phyloP scores from a whole-genome alignment of 2,888 invertebrate genomes.

The Incurvaria masculella region DNA sequence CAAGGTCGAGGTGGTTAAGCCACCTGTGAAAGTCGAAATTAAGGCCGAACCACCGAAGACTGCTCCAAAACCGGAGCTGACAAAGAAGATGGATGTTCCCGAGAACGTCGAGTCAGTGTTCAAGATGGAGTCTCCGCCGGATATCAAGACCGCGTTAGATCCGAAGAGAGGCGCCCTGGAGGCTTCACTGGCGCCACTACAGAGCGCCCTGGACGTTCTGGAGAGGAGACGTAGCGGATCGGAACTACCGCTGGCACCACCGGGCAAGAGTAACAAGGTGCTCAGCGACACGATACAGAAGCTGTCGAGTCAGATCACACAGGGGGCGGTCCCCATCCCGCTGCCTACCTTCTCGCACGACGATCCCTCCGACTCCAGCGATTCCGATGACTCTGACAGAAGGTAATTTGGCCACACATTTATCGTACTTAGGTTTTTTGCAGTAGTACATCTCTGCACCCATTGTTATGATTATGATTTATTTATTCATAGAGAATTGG shows the following conservation, averaged over 20 bases:
- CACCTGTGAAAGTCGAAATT: conserved; percentile 15
- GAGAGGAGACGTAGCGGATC: conserved; percentile 44
- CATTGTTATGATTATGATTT: too few relatives aligned
- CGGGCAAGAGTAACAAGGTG: conserved; percentile 57
- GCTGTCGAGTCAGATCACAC: conserved; percentile 52
- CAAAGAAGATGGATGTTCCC: conserved; percentile 19
- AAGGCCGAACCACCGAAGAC: background rate
- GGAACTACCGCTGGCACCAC: conserved; percentile 34
- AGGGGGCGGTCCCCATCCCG: conserved; percentile 25
- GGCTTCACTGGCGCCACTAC: conserved; percentile 28
- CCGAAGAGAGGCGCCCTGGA: conserved; percentile 32
- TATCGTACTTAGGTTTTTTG: too few relatives aligned
- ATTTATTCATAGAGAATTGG: too few relatives aligned
- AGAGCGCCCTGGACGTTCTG: conserved; percentile 38
- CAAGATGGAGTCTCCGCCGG: conserved; percentile 27
- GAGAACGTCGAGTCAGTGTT: conserved; percentile 35
- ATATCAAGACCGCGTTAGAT: conserved; percentile 32
- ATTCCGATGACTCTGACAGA: conserved; percentile 47
- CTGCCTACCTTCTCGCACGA: conserved; percentile 36
- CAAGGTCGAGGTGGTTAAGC: conserved; percentile 30
- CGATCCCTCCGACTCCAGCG: conserved; percentile 44
- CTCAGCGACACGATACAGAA: conserved; percentile 63
- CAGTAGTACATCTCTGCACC: too few relatives aligned
- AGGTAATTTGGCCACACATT: conserved; percentile 36
- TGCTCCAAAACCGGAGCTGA: background rate